Evolutionary conservation across 2,797 vertebrate genomes (phyloP).

Genomic region (Okamejei kenojei): DNA sequence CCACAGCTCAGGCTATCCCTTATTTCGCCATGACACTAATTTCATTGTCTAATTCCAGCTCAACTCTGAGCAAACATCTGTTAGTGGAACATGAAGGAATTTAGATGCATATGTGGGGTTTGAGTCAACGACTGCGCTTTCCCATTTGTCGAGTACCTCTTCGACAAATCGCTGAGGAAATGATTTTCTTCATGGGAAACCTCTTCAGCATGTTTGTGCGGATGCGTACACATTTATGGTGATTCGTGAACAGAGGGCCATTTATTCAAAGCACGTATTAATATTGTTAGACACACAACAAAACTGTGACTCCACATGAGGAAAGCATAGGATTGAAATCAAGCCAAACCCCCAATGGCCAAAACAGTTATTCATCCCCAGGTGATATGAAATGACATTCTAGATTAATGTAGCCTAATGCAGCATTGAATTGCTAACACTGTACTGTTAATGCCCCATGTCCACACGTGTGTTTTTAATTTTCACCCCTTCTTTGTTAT

Average conservation of each 20-base stretch:
- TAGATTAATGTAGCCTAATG: neutral
- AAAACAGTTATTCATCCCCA: slow-evolving; percentile 19
- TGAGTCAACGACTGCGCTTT: slow-evolving; percentile 28
- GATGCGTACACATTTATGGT: slow-evolving; percentile 27
- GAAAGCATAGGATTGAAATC: neutral
- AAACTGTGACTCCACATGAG: slow-evolving; percentile 1
- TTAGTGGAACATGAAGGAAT: slow-evolving; percentile 53
- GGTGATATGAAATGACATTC: slow-evolving; percentile 8
- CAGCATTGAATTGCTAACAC: slow-evolving; percentile 34
- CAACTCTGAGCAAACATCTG: slow-evolving; percentile 50
- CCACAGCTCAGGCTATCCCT: slow-evolving; percentile 53
- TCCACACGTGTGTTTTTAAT: slow-evolving; percentile 14
- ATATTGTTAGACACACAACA: slow-evolving; percentile 32
- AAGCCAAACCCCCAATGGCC: slow-evolving; percentile 17
- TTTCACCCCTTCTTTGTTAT: slow-evolving; percentile 1
- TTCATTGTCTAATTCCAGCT: slow-evolving; percentile 60
- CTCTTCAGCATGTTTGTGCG: slow-evolving; percentile 16
- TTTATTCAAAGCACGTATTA: slow-evolving; percentile 29
- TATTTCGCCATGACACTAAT: slow-evolving; percentile 55
- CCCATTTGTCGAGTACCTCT: slow-evolving; percentile 13
- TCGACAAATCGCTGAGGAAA: slow-evolving; percentile 31
- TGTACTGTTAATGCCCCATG: neutral
- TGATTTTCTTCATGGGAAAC: slow-evolving; percentile 35
- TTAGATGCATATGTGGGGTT: slow-evolving; percentile 45
- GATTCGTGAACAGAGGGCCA: slow-evolving; percentile 17